Evolutionary conservation across 2,888 invertebrate genomes (phyloP).

Genomic region (Busseola fusca): DNA sequence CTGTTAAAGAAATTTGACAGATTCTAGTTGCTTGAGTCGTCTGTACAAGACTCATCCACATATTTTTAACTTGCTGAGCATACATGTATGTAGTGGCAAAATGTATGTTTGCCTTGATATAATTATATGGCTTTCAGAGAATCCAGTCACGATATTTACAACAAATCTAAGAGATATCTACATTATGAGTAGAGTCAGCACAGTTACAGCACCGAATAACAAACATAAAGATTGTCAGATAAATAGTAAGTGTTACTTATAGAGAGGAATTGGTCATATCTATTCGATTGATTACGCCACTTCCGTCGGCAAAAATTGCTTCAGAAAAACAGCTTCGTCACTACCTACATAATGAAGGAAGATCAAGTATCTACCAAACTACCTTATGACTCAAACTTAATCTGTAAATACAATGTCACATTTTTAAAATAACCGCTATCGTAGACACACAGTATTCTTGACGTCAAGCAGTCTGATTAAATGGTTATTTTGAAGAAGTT

Average conservation of each 20-base stretch:
- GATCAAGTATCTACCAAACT: neutral
- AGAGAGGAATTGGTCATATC: slow-evolving; percentile 19
- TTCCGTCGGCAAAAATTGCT: slow-evolving; percentile 16
- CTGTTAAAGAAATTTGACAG: too few species aligned
- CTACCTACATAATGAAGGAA: slow-evolving; percentile 2
- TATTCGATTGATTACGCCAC: slow-evolving; percentile 12
- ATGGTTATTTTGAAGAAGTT: slow-evolving; percentile 46
- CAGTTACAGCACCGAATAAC: slow-evolving; percentile 11
- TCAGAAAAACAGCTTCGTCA: slow-evolving; percentile 22
- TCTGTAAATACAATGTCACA: slow-evolving; percentile 11
- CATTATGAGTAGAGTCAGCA: slow-evolving; percentile 1
- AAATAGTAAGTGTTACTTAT: slow-evolving; percentile 12
- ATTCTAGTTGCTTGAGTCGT: too few species aligned
- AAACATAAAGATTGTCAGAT: slow-evolving; percentile 34
- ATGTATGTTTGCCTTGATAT: neutral
- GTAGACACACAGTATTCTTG: slow-evolving; percentile 15
- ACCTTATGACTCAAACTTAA: slow-evolving; percentile 25
- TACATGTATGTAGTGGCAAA: neutral
- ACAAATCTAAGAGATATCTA: neutral
- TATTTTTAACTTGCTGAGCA: neutral
- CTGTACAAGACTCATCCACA: neutral
- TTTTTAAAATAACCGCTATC: slow-evolving; percentile 1
- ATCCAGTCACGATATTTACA: neutral
- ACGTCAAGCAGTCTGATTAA: slow-evolving; percentile 69
- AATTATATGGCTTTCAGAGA: neutral